These are phyloP conservation scores for Zaprionus ornatus DNA, from an alignment of 1,140 invertebrate genomes.

Conservation along the genomic window DNA sequence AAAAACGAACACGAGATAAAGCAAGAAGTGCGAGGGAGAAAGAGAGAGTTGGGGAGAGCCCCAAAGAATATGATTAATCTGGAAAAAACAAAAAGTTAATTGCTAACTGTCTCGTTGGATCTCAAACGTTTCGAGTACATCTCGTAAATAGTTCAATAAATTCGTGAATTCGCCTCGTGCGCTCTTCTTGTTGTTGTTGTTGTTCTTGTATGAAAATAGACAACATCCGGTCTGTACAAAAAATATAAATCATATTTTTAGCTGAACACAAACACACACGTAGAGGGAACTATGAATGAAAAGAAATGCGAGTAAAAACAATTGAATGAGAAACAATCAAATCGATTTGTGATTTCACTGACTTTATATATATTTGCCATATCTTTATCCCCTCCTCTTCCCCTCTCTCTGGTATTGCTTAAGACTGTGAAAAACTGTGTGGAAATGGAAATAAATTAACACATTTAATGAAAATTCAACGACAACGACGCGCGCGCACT, in stretches of 20 bases:
- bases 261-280: slow-evolving; percentile 61
- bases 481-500: background rate
- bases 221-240: slow-evolving; percentile 79
- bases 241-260: slow-evolving; percentile 83
- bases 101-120: slow-evolving; percentile 12
- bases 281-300: background rate
- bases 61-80: background rate
- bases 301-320: too few relatives aligned
- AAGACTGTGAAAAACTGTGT: slow-evolving; percentile 25
- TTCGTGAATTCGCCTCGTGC: slow-evolving; percentile 31
- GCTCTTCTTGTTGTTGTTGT: slow-evolving; percentile 48
- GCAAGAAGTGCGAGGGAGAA: slow-evolving; percentile 4
- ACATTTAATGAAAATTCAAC: slow-evolving; percentile 78
- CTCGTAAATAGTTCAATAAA: slow-evolving; percentile 52
- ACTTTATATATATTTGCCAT: background rate
- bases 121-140: slow-evolving; percentile 56
- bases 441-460: slow-evolving; percentile 80
- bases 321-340: background rate
- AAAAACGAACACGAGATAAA: slow-evolving; percentile 2
- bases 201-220: slow-evolving; percentile 78
- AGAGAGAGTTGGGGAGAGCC: slow-evolving; percentile 6
- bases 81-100: background rate
- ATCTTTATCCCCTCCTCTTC: background rate
- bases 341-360: background rate
- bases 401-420: background rate